Conservation (phyloP, 64 coral and sea anemone species). For the Stylophora pistillata region DNA sequence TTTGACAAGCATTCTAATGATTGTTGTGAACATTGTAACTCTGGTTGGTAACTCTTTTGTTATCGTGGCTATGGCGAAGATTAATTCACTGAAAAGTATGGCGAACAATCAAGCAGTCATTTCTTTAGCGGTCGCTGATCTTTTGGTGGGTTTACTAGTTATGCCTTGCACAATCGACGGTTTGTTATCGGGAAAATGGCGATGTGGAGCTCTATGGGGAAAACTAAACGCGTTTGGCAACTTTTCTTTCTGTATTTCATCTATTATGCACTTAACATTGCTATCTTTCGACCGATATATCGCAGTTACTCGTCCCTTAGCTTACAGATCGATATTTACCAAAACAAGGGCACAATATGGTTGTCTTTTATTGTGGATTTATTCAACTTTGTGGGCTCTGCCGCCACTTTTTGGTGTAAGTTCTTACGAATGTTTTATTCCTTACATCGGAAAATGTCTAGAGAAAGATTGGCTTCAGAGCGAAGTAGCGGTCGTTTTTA, state of each 20-base stretch:
- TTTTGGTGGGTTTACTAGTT: constrained; percentile 73
- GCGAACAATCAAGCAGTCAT: constrained; percentile 76
- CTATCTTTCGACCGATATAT: constrained; percentile 78
- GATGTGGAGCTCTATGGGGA: constrained; percentile 68
- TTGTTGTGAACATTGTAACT: constrained; percentile 49
- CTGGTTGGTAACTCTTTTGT: constrained; percentile 63
- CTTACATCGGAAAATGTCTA: constrained; percentile 75
- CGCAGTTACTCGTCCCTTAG: constrained; percentile 51
- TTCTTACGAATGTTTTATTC: constrained; percentile 87
- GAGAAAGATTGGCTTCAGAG: constrained; percentile 66
- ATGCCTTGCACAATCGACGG: constrained; percentile 75
- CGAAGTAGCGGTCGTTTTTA: constrained; percentile 34
- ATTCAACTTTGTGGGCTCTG: constrained; percentile 69
- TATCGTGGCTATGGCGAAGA: constrained; percentile 51
- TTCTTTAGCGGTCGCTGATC: constrained; percentile 70
- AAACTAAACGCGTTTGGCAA: constrained; percentile 79
- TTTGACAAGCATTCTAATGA: constrained; percentile 8
- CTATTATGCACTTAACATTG: constrained; percentile 82
- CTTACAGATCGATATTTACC: constrained; percentile 39
- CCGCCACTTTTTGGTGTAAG: constrained; percentile 70
- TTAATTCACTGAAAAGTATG: constrained; percentile 28
- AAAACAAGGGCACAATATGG: constrained; percentile 45
- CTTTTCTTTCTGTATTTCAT: constrained; percentile 91
- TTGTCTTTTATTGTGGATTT: constrained; percentile 49
- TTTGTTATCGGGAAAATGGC: constrained; percentile 62